Conservation (phyloP, 2,888 invertebrate species). For the Sthenelais limicola region DNA sequence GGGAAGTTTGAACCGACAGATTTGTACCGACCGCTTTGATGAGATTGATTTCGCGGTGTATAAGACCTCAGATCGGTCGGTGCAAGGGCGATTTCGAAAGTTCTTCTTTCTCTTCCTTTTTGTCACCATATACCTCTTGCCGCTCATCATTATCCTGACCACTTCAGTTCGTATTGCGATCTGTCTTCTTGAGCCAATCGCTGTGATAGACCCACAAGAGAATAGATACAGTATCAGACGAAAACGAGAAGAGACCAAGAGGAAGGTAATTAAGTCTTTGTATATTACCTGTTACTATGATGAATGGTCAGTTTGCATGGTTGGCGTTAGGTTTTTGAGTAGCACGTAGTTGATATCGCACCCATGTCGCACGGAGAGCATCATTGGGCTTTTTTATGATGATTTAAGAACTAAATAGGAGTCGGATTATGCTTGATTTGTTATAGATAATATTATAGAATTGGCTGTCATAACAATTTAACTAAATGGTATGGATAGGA, state of each 20-base stretch:
- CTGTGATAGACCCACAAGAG: slow-evolving; percentile 12
- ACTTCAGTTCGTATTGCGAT: slow-evolving; percentile 63
- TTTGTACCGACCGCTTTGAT: slow-evolving; percentile 64
- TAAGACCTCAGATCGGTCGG: neutral
- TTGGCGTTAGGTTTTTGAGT: too few species aligned
- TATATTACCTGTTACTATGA: too few species aligned
- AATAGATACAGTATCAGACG: slow-evolving; percentile 9
- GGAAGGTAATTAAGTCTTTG: slow-evolving; percentile 60
- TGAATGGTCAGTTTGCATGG: too few species aligned
- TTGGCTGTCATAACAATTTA: too few species aligned
- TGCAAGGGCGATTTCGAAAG: slow-evolving; percentile 58
- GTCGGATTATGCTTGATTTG: too few species aligned
- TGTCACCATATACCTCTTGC: slow-evolving; percentile 71
- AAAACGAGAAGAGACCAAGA: slow-evolving; percentile 64
- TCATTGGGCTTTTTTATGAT: too few species aligned
- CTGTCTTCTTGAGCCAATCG: slow-evolving; percentile 61
- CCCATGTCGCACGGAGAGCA: too few species aligned
- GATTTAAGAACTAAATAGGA: too few species aligned
- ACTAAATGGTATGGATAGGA: too few species aligned
- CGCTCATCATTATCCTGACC: slow-evolving; percentile 68
- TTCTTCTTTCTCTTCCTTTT: slow-evolving; percentile 72
- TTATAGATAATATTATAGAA: too few species aligned
- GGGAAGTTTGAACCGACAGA: slow-evolving; percentile 70
- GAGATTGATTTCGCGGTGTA: slow-evolving; percentile 28
- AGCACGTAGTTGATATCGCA: too few species aligned